Base-by-base conservation (phyloP, 2,888 invertebrate species). In the Drosophila birchii region DNA sequence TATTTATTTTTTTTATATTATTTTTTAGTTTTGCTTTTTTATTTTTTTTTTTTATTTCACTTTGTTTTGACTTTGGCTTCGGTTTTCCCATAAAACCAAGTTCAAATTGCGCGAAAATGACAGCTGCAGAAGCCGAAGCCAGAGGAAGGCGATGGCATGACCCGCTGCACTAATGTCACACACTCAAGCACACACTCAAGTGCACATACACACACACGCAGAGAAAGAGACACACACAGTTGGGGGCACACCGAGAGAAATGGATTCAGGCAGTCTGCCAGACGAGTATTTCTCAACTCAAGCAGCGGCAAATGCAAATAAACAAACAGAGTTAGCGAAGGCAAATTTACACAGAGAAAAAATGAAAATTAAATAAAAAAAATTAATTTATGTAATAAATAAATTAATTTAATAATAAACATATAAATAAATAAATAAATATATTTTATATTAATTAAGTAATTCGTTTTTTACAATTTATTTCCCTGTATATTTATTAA, bases 101-200 rank as follows among this genome's bases (percentile, higher is more conserved):
- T 82, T 82, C 81, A 86, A 69, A 68, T 36, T 58, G 61, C 47
- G 72, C 72, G 60, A 60, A 71, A 60, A 71, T 63, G 59, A 23
- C 47, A 47, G 20, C 55, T 68, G 44, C 53, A 59, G 61, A 23
- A 51, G 43, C 18, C 39, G 20, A 34, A n/a, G n/a, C 39, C 32
- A n/a, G 59, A 32, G 54, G 54, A 54, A 54, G 69, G 45, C 41
- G 68, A 47, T 51, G 58, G 70, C 78, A 75, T 80, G 74, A 80
- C 81, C 81, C 81, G 64, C 74, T 86, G 70, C 78, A 69, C 86
- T 82, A 85, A 80, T 76, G 81, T 80, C 76, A 74, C 71, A 72
- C 61, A 71, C 60, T 63, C 43, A 53, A 55, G 60, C 39, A 68
- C 49, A 45, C 58, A 53, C 53, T 44, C 41, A 45, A 60, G 58